phyloP scores from a whole-genome alignment of 2,113 vertebrate genomes.

The Syrrhaptes paradoxus region DNA sequence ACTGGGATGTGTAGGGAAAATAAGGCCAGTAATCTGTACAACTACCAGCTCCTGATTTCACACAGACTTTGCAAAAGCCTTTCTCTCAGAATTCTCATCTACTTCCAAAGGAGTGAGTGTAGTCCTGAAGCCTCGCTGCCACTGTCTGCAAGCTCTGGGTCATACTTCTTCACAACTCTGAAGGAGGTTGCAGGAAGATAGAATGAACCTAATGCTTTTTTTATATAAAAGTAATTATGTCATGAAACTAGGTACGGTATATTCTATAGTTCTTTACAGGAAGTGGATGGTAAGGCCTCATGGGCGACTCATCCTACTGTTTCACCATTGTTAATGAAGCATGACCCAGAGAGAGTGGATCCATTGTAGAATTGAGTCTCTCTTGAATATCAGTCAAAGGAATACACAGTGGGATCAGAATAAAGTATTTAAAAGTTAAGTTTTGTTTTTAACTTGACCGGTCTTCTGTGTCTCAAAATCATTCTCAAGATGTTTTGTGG shows the following conservation, averaged over 20 bases:
- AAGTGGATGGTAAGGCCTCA: neutral
- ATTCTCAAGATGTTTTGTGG: neutral
- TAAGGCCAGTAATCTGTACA: neutral
- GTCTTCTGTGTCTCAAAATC: neutral
- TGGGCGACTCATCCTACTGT: neutral
- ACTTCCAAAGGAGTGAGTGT: neutral
- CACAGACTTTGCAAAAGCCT: neutral
- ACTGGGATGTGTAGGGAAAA: neutral
- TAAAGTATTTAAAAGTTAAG: neutral
- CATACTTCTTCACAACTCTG: neutral
- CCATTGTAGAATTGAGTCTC: neutral
- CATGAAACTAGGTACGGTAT: neutral
- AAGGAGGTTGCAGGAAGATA: neutral
- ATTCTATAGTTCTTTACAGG: neutral
- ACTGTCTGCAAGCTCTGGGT: neutral
- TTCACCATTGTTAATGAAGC: neutral
- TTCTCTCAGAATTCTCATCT: neutral
- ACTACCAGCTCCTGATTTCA: neutral
- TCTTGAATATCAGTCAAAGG: neutral
- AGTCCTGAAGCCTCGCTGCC: neutral
- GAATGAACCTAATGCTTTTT: neutral
- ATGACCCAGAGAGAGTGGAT: neutral
- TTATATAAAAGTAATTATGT: neutral
- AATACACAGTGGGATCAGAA: neutral
- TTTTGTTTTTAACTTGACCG: neutral